These are phyloP conservation scores for Tinea pellionella DNA, from an alignment of 2,888 invertebrate genomes.

Conservation along the genomic window DNA sequence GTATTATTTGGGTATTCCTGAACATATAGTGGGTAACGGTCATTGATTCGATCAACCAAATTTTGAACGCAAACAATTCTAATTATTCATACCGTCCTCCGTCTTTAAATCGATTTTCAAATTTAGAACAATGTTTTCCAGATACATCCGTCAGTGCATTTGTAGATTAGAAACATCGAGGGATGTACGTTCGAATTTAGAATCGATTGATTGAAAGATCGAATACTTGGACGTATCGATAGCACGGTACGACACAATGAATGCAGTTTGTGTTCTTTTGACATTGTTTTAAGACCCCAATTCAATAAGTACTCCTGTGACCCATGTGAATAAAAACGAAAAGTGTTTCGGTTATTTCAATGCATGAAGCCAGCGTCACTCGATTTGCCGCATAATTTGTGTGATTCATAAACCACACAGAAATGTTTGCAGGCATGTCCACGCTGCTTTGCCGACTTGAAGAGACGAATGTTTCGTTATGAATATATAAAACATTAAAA, in stretches of 20 bases:
- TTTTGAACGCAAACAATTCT: neutral
- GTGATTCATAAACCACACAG: too few relatives aligned
- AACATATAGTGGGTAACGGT: neutral
- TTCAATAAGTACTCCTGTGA: neutral
- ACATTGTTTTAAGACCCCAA: neutral
- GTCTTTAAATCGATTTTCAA: slow-evolving; percentile 14
- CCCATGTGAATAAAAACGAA: neutral
- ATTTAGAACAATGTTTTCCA: slow-evolving; percentile 35
- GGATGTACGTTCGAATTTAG: slow-evolving; percentile 16
- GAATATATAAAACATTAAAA: too few relatives aligned
- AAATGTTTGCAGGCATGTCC: too few relatives aligned
- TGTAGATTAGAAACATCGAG: slow-evolving; percentile 22
- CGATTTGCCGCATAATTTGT: too few relatives aligned
- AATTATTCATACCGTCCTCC: slow-evolving; percentile 1
- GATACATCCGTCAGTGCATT: slow-evolving; percentile 22
- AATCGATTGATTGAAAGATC: slow-evolving; percentile 20
- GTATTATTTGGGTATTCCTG: too few relatives aligned
- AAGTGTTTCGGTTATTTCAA: too few relatives aligned
- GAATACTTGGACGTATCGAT: slow-evolving; percentile 18
- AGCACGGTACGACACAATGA: slow-evolving; percentile 8
- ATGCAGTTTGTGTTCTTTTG: neutral
- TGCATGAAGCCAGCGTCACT: too few relatives aligned
- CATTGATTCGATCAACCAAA: neutral
- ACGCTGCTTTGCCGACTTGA: too few relatives aligned
- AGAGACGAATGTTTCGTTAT: too few relatives aligned